phyloP scores from a whole-genome alignment of 2,888 invertebrate species.

The Eristalis arbustorum region DNA sequence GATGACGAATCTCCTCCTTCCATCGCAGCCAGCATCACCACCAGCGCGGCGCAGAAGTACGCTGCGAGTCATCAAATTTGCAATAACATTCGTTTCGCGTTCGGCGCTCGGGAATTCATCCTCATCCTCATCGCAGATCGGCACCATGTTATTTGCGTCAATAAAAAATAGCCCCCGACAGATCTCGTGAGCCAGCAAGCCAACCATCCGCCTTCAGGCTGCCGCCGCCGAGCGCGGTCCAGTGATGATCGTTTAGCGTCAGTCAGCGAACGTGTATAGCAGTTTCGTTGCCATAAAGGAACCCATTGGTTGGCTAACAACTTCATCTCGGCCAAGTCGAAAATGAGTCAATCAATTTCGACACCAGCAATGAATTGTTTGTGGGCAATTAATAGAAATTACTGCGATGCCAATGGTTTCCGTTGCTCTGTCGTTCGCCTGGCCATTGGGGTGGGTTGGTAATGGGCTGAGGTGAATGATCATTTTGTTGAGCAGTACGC shows the following conservation, averaged over 20 bases:
- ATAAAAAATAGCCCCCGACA: conserved; percentile 34
- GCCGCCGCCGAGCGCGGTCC: background rate
- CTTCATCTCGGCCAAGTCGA: conserved; percentile 50
- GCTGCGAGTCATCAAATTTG: conserved; percentile 36
- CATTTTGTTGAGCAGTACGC: background rate
- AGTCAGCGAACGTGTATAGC: conserved; percentile 33
- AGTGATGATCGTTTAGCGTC: conserved; percentile 41
- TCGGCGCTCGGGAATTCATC: conserved; percentile 11
- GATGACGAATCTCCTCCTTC: conserved; percentile 6
- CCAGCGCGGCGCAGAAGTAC: background rate
- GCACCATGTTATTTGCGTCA: conserved; percentile 59
- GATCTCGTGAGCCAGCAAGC: conserved; percentile 3
- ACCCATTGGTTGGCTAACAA: conserved; percentile 35
- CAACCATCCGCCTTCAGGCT: background rate
- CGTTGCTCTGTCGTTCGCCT: background rate
- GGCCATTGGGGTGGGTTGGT: too few relatives aligned
- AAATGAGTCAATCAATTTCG: conserved; percentile 65
- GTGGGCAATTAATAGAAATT: conserved; percentile 59
- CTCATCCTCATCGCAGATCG: conserved; percentile 21
- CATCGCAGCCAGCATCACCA: background rate
- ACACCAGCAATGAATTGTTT: conserved; percentile 58
- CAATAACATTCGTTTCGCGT: conserved; percentile 45
- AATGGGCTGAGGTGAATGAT: background rate
- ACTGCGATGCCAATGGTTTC: conserved; percentile 33
- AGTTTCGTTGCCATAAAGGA: conserved; percentile 54